Conservation (phyloP, 1,140 invertebrate species). For the Pseudomyrmex sp. region DNA sequence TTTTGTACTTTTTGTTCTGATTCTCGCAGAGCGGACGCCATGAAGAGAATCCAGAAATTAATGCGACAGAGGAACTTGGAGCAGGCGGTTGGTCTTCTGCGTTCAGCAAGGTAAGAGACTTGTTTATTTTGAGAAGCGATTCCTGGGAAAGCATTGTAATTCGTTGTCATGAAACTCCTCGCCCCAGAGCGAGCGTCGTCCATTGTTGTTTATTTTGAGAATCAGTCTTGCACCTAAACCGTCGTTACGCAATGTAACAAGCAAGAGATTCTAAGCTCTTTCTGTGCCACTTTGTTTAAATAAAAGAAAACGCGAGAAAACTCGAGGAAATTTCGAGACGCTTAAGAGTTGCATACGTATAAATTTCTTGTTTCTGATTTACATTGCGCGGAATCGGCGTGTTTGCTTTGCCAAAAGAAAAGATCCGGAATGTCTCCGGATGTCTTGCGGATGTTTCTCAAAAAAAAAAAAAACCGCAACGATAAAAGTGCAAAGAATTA, state of each 20-base stretch:
- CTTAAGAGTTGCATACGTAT: neutral
- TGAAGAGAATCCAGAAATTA: constrained; percentile 93
- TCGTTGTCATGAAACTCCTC: constrained; percentile 19
- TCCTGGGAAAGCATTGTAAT: neutral
- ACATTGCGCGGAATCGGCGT: no score
- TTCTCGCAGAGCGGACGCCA: constrained; percentile 91
- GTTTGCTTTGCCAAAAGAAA: no score
- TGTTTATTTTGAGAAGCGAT: constrained; percentile 51
- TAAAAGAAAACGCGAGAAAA: neutral
- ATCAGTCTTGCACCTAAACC: constrained; percentile 18
- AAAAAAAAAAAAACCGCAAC: no score
- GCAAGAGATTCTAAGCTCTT: neutral
- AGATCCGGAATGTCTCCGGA: no score
- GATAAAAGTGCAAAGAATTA: no score
- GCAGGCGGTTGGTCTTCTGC: constrained; percentile 92
- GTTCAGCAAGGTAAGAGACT: constrained; percentile 91
- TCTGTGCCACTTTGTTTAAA: neutral
- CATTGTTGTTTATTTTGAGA: constrained; percentile 59
- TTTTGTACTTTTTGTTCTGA: constrained; percentile 50
- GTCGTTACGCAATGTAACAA: neutral
- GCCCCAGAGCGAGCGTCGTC: neutral
- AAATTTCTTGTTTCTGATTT: neutral
- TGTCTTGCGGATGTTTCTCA: no score
- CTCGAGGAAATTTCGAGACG: neutral
- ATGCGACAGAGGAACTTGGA: constrained; percentile 90